Evolutionary conservation across 2,113 vertebrate species (phyloP).

Genomic region (Brachirus orientalis): DNA sequence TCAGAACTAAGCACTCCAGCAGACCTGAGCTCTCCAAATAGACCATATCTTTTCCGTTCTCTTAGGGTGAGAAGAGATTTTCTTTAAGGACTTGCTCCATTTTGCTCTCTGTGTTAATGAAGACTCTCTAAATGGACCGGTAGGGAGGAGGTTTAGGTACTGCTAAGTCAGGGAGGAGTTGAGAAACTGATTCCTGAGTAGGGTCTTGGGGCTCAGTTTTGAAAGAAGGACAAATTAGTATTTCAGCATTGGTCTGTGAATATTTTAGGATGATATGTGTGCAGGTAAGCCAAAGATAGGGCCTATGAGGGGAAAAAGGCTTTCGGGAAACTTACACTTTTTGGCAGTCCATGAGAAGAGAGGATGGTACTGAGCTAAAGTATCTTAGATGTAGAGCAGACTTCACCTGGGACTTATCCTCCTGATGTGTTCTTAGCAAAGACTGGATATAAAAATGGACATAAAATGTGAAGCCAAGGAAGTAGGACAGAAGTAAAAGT

Average conservation of each 20-base stretch:
- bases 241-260: conserved; percentile 49
- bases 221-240: conserved; percentile 13
- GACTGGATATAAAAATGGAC: no score
- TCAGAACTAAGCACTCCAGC: conserved; percentile 80
- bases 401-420: conserved; percentile 56
- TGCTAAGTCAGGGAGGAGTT: conserved; percentile 57
- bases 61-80: conserved; percentile 60
- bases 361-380: conserved; percentile 63
- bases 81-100: conserved; percentile 67
- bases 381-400: conserved; percentile 61
- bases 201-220: no score
- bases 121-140: conserved; percentile 65
- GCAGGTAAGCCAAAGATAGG: conserved; percentile 58
- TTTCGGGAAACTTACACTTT: conserved; percentile 39
- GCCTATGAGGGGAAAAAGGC: conserved; percentile 40
- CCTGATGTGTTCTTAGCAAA: conserved; percentile 61
- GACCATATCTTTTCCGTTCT: conserved; percentile 74
- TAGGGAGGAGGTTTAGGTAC: conserved; percentile 54
- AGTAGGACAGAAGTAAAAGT: no score
- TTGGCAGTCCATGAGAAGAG: conserved; percentile 25
- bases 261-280: conserved; percentile 69
- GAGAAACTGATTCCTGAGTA: conserved; percentile 24
- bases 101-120: conserved; percentile 72
- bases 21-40: conserved; percentile 74
- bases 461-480: no score